These are phyloP conservation scores for Philereme vetulata DNA, from an alignment of 2,888 invertebrate genomes.

Conservation along the genomic window DNA sequence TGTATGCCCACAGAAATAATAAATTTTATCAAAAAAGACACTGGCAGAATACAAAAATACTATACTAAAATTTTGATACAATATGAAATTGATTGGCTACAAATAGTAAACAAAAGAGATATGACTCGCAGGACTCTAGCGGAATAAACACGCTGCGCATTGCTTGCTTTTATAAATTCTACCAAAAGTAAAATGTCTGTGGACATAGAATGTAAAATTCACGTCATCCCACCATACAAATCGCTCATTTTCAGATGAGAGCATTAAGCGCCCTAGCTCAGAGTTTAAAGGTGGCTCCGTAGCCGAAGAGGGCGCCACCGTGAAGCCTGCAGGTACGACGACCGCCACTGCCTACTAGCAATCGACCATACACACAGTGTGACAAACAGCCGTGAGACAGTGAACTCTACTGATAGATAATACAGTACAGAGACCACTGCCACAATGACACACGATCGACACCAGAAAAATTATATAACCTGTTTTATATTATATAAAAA, in stretches of 20 bases:
- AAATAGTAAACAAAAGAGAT: background rate
- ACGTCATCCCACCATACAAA: slow-evolving; percentile 76
- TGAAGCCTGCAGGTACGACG: slow-evolving; percentile 79
- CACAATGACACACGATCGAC: slow-evolving; percentile 79
- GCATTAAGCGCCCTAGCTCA: slow-evolving; percentile 93
- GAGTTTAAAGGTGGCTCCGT: slow-evolving; percentile 89
- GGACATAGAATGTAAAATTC: slow-evolving; percentile 69
- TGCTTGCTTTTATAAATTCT: slow-evolving; percentile 12
- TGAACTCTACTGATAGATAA: slow-evolving; percentile 59
- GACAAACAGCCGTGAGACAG: slow-evolving; percentile 74
- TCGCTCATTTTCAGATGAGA: slow-evolving; percentile 87
- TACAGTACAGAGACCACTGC: slow-evolving; percentile 67
- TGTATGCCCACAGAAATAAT: slow-evolving; percentile 29
- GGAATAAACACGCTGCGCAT: slow-evolving; percentile 9
- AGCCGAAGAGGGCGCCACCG: slow-evolving; percentile 72
- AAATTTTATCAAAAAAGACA: background rate
- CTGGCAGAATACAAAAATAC: background rate
- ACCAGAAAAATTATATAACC: slow-evolving; percentile 77
- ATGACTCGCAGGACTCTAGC: background rate
- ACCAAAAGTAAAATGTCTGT: slow-evolving; percentile 37
- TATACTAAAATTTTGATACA: background rate
- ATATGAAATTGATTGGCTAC: background rate
- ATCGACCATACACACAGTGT: slow-evolving; percentile 76
- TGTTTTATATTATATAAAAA: slow-evolving; percentile 80
- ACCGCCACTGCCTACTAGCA: slow-evolving; percentile 73